These are phyloP conservation scores for Sebastes iracundus DNA, from an alignment of 2,797 vertebrate genomes.

Conservation along the genomic window DNA sequence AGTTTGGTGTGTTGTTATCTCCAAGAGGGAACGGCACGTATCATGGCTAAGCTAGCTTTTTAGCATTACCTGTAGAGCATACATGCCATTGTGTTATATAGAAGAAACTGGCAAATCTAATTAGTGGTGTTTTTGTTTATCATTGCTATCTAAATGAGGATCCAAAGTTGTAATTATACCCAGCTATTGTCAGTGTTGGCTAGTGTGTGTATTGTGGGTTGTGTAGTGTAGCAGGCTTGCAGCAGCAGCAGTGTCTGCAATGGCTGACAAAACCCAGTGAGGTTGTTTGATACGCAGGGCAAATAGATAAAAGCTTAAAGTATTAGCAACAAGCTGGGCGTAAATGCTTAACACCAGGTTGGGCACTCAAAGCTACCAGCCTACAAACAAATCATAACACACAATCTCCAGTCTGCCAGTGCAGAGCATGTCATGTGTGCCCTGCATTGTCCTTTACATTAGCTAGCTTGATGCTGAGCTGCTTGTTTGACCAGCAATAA, in stretches of 20 bases:
- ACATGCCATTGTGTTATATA: neutral
- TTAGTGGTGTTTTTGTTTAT: fast-evolving
- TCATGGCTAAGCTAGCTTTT: constrained; percentile 50
- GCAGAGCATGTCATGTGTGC: constrained; percentile 15
- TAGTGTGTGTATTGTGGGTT: neutral
- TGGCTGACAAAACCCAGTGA: constrained; percentile 55
- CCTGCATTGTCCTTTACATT: constrained; percentile 47
- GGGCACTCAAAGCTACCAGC: neutral
- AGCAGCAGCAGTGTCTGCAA: constrained; percentile 35
- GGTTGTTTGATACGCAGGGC: constrained; percentile 46
- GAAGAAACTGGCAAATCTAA: neutral
- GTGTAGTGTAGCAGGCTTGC: constrained; percentile 19
- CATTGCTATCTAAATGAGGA: neutral
- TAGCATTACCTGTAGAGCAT: constrained; percentile 55
- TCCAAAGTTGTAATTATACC: neutral
- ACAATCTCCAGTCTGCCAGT: neutral
- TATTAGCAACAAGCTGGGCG: constrained; percentile 47
- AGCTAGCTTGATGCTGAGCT: constrained; percentile 30
- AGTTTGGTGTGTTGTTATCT: constrained; percentile 35
- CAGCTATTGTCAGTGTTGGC: neutral
- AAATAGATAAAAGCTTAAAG: constrained; percentile 61
- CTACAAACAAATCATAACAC: neutral
- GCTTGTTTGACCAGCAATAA: constrained; percentile 45
- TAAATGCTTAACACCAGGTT: constrained; percentile 17
- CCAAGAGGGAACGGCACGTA: constrained; percentile 29